Evolutionary conservation across 2,888 invertebrate genomes (phyloP), one percentile per base, ranked within the genome.

Genomic region (Meliscaeva auricollis): DNA sequence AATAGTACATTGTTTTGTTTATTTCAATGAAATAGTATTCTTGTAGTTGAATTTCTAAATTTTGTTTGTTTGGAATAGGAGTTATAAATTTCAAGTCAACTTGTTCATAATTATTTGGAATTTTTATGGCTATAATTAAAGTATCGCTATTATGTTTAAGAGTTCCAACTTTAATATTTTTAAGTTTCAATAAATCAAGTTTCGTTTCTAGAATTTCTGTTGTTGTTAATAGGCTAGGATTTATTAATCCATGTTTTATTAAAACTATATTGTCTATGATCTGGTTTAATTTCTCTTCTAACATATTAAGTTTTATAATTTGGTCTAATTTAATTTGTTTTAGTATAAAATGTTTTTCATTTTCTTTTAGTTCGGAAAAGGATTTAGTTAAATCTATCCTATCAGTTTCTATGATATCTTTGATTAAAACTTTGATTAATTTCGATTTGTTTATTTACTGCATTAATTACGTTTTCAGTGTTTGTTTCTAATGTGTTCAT

Each of bases 251-350:
- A 11, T 69, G 50, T 60, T 69, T 77, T 35, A 41, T 8, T 26
- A 50, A 50, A 1, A 69, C 50, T 22, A 50, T 69, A 11, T 38
- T 69, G 9, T 77, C 69, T 38, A 66, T 54, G 0, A 75, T 54
- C 17, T 75, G 75, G n/a, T 75, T 54, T 17, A 75, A 11, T 38
- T 75, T 54, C 9, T 75, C 66, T 44, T 68, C 22, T 20, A 74
- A 41, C 8, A 32, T 62, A 22, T 22, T 50, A 3, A 22, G 11
- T 50, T 13, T 50, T 13, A 22, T 1, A 6, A 46, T 52, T 5
- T n/a, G 13, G 7, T 52, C 52, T 26, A 26, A n/a, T 52, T 52
- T 52, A 26, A 52, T 26, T 26, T 52, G 22, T n/a, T 52, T 22
- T 13, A 26, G 13, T 6, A 52, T 52, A 26, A n/a, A 5, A 5